Evolutionary conservation across 2,888 invertebrate species (phyloP).

Genomic region (Aphrophora alni): DNA sequence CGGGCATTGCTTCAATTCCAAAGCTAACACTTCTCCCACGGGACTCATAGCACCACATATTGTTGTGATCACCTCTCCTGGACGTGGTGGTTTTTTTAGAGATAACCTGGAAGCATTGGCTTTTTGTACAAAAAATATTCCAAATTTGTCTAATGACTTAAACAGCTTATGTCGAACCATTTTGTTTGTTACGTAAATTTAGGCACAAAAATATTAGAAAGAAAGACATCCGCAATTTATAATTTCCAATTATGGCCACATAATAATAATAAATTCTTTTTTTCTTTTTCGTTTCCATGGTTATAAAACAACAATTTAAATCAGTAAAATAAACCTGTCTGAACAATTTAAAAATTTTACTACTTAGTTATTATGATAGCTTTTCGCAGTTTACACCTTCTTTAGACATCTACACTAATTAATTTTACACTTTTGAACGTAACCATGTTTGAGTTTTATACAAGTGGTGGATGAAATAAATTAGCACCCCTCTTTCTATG

Average conservation of each 20-base stretch:
- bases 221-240: too few relatives aligned
- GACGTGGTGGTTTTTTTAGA: neutral
- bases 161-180: neutral
- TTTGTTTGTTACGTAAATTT: neutral
- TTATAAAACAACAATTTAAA: neutral
- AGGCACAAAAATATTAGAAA: neutral
- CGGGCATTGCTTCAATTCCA: constrained; percentile 37
- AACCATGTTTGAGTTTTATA: too few relatives aligned
- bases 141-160: neutral
- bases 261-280: too few relatives aligned
- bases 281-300: neutral
- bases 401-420: too few relatives aligned
- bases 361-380: too few relatives aligned
- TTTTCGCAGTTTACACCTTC: too few relatives aligned
- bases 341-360: too few relatives aligned
- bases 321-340: too few relatives aligned
- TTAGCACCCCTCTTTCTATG: too few relatives aligned
- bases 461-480: too few relatives aligned
- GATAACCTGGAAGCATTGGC: neutral
- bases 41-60: neutral
- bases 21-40: neutral
- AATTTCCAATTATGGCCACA: too few relatives aligned
- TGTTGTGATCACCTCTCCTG: neutral
- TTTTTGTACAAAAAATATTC: neutral
- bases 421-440: too few relatives aligned